These are phyloP conservation scores for Xenops minutus DNA, from an alignment of 2,797 vertebrate genomes.

Conservation along the genomic window DNA sequence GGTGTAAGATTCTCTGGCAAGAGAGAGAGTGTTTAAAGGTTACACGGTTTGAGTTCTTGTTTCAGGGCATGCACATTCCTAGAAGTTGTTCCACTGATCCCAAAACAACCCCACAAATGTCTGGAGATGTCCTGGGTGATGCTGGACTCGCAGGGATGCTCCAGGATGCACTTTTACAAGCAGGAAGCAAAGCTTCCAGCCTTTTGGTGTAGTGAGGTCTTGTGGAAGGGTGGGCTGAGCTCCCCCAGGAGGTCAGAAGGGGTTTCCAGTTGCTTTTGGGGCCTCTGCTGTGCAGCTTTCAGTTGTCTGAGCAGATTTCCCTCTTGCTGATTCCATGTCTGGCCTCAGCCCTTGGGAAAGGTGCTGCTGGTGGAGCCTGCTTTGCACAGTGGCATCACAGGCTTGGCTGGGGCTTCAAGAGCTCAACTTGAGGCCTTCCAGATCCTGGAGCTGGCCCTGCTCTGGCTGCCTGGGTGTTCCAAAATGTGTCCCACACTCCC, in stretches of 20 bases:
- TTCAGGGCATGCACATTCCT: not conserved
- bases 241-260: not conserved
- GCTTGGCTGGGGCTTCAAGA: not conserved
- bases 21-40: rapidly evolving
- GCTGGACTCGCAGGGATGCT: not conserved
- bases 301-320: not conserved
- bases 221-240: not conserved
- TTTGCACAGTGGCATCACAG: not conserved
- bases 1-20: not conserved
- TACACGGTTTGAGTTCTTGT: not conserved
- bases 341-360: not conserved
- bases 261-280: not conserved
- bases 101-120: not conserved
- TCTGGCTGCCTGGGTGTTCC: not conserved
- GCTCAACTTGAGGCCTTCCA: not conserved
- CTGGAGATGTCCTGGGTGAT: not conserved
- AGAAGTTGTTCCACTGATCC: not conserved
- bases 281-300: not conserved
- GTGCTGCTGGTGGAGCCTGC: not conserved
- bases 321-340: not conserved
- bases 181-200: not conserved
- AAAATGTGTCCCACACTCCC: not conserved
- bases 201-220: rapidly evolving
- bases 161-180: not conserved
- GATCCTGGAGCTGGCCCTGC: not conserved